These are phyloP conservation scores for Catamblyrhynchus diadema DNA, from an alignment of 2,797 vertebrate species.

Conservation along the genomic window DNA sequence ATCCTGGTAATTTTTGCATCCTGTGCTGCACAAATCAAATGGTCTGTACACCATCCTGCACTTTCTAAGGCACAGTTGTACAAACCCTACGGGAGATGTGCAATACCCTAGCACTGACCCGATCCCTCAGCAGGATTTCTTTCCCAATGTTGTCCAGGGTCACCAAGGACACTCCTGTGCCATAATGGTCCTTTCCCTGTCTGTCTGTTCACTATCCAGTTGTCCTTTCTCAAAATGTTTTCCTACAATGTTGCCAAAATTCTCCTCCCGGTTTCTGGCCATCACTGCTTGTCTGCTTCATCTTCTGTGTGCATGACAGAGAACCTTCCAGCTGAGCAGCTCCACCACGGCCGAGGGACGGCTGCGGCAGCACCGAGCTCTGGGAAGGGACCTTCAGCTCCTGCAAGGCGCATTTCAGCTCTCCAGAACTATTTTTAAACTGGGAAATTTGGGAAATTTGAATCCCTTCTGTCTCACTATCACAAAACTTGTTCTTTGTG, in stretches of 20 bases:
- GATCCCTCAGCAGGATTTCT: not conserved
- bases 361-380: accelerated
- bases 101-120: accelerated
- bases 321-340: not conserved
- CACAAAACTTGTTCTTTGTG: not conserved
- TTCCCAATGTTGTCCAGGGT: not conserved
- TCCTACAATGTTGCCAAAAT: not conserved
- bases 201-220: not conserved
- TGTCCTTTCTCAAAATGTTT: not conserved
- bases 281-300: not conserved
- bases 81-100: not conserved
- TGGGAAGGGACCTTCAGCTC: no score
- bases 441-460: not conserved
- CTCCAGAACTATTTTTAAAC: not conserved
- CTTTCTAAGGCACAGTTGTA: not conserved
- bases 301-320: not conserved
- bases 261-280: not conserved
- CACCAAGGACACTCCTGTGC: not conserved
- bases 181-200: not conserved
- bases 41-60: accelerated
- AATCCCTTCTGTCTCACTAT: not conserved
- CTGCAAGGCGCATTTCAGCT: not conserved
- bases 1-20: not conserved
- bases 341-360: accelerated
- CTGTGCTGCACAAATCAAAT: not conserved